A percentile compares a stretch with the other conserved stretches of the same genome.
These are phyloP conservation scores for Menidia menidia DNA, from an alignment of 2,797 vertebrate species.

Conservation along the genomic window DNA sequence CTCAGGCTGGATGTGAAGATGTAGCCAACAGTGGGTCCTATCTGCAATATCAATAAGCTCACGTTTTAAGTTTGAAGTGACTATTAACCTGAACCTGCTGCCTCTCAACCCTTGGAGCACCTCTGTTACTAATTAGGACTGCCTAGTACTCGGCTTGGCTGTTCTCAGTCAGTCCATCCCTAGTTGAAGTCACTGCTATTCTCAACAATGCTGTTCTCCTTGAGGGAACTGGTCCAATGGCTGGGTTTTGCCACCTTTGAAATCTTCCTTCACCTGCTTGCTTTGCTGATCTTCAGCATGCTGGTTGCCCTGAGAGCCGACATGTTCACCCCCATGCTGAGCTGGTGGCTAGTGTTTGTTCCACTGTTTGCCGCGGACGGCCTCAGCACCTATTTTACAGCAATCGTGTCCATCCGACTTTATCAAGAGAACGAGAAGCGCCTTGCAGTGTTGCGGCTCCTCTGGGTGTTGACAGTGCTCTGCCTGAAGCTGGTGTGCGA, in stretches of 20 bases:
- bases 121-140: slow-evolving; percentile 28
- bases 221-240: slow-evolving; percentile 97
- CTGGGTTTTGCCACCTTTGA: slow-evolving; percentile 97
- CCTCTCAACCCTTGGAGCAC: slow-evolving; percentile 36
- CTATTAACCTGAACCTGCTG: background rate
- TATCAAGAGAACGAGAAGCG: slow-evolving; percentile 98
- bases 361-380: slow-evolving; percentile 95
- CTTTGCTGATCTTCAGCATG: slow-evolving; percentile 90
- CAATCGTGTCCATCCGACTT: slow-evolving; percentile 96
- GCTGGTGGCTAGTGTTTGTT: slow-evolving; percentile 95
- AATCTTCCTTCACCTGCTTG: slow-evolving; percentile 92
- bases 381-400: slow-evolving; percentile 98
- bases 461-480: slow-evolving; percentile 97
- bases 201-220: slow-evolving; percentile 90
- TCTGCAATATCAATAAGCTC: slow-evolving; percentile 9
- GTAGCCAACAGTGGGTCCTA: slow-evolving; percentile 45
- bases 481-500: slow-evolving; percentile 98
- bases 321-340: slow-evolving; percentile 78
- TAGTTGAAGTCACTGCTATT: slow-evolving; percentile 21
- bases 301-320: slow-evolving; percentile 91
- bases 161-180: slow-evolving; percentile 34
- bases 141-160: slow-evolving; percentile 29
- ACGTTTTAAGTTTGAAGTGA: background rate
- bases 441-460: slow-evolving; percentile 92
- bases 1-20: slow-evolving; percentile 57